Base-by-base conservation (phyloP, 2,113 vertebrate species). In the Andinoacara biseriatus region DNA sequence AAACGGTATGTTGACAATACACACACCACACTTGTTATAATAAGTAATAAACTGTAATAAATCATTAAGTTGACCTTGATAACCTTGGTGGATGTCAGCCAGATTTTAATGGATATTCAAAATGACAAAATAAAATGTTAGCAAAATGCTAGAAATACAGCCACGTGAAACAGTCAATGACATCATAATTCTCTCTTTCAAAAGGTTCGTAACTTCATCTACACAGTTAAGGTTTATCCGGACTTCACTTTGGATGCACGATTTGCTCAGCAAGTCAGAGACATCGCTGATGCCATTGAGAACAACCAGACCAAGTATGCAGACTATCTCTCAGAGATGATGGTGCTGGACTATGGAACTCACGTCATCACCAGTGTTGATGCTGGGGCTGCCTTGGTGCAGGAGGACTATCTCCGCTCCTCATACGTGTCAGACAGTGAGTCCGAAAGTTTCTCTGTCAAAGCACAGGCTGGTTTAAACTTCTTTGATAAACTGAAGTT, bases 291-390 rank as follows among this genome's bases (percentile, higher is more conserved):
- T 29, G 94, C 96, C 14, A 93, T 98, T 35, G 97, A 98, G 80
- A 98, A 97, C 93, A 98, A 99, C 84, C 97, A 97, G 93, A 98
- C 96, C 0, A 93, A 69, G 14, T 95, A 94, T 74, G 97, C 96
- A 2, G 89, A 93, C 6, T 98, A 96, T 60, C 93, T 98, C 56
- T 96, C 98, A 0, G 97, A 99, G 76, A 90, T 90, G 88, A 94
- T 99, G 87, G 95, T 99, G 18, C 90, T 98, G 74, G 95, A 97
- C 85, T 98, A 96, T 0, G 97, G 97, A 56, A 99, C 97, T n/a
- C 97, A 99, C 0, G 80, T 97, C 2, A 83, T 97, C 89, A 98
- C 96, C 1, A 96, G 94, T 0, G 86, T 96, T 0, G 95, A 96
- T 58, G 95, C 94, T 0, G 97, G 98, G 8, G 98, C 97, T 1